These are phyloP conservation scores for Mus musculus DNA, from an alignment of 2,113 vertebrate genomes.

Conservation along the genomic window GRCm39 chrX:138491501-138492000, in stretches of 20 bases:
- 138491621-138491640: too few relatives aligned
- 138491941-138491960: background rate
- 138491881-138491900: background rate
- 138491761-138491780: background rate
- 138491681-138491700: background rate
- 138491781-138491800: background rate
- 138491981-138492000: background rate
- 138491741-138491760: background rate
- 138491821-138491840: slow-evolving; percentile 53
- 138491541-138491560: too few relatives aligned
- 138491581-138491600: too few relatives aligned
- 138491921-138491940: slow-evolving; percentile 36
- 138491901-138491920: background rate
- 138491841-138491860: background rate
- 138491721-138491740: background rate
- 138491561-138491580: too few relatives aligned
- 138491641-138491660: too few relatives aligned
- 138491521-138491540: too few relatives aligned
- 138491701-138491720: slow-evolving; percentile 35
- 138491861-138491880: background rate
- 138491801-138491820: background rate
- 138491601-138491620: too few relatives aligned
- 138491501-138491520: too few relatives aligned
- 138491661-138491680: too few relatives aligned
- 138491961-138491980: background rate